Percentiles rank a stretch among this genome's conserved stretches.
phyloP scores from a whole-genome alignment of 2,113 vertebrate genomes.

The Sphyrna mokarran region DNA sequence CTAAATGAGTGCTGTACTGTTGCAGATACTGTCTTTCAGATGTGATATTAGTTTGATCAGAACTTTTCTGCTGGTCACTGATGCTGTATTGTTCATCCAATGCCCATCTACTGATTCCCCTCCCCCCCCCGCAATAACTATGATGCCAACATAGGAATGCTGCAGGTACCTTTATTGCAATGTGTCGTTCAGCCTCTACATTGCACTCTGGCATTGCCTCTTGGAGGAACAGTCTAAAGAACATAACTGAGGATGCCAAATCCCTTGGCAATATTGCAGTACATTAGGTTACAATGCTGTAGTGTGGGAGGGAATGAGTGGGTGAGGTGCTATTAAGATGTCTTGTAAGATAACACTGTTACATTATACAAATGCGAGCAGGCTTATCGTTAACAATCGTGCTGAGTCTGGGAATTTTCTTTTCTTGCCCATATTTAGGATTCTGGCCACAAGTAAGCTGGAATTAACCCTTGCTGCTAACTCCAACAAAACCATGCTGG shows the following conservation, averaged over 20 bases:
- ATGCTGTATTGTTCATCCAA: not conserved
- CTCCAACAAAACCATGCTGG: not conserved
- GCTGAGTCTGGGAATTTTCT: not conserved
- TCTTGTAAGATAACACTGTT: not conserved
- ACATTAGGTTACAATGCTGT: not conserved
- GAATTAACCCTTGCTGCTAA: not conserved
- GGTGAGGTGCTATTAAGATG: constrained; percentile 27
- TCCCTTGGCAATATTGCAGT: not conserved
- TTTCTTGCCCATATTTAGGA: not conserved
- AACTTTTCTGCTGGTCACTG: not conserved
- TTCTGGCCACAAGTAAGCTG: not conserved
- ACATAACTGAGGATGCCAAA: not conserved
- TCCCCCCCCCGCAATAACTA: no score
- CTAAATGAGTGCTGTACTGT: not conserved
- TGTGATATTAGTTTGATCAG: not conserved
- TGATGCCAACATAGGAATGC: not conserved
- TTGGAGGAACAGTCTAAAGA: not conserved
- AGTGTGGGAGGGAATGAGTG: constrained; percentile 21
- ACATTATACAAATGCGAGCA: not conserved
- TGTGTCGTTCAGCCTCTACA: not conserved
- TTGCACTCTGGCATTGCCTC: no score
- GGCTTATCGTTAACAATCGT: not conserved
- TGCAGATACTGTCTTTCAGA: not conserved
- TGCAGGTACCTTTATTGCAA: not conserved
- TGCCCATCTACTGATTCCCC: not conserved